phyloP scores from a whole-genome alignment of 2,888 invertebrate species.

The Drosophila differens region DNA sequence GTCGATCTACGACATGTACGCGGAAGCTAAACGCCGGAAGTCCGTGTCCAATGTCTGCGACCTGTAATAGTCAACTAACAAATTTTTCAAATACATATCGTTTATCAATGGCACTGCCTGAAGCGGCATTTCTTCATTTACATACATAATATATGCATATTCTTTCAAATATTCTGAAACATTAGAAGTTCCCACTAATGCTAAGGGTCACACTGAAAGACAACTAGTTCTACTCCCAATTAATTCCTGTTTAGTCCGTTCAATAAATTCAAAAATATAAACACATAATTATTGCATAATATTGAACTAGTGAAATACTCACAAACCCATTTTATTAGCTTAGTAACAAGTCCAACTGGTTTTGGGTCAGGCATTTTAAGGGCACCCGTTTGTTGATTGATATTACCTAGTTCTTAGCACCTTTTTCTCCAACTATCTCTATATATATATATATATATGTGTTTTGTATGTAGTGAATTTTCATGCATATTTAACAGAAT shows the following conservation, averaged over 20 bases:
- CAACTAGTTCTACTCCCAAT: slow-evolving; percentile 44
- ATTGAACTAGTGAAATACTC: not conserved
- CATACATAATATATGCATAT: slow-evolving; percentile 5
- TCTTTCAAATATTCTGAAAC: slow-evolving; percentile 19
- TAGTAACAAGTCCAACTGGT: slow-evolving; percentile 22
- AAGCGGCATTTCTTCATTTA: slow-evolving; percentile 1
- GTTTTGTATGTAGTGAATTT: slow-evolving; percentile 11
- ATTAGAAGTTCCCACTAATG: slow-evolving; percentile 22
- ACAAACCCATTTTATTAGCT: not conserved
- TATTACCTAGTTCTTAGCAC: not conserved
- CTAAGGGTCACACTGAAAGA: slow-evolving; percentile 17
- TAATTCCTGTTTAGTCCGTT: slow-evolving; percentile 19
- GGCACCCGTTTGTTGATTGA: slow-evolving; percentile 14
- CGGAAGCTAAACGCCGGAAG: slow-evolving; percentile 65
- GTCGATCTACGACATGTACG: slow-evolving; percentile 28
- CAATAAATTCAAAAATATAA: slow-evolving; percentile 32
- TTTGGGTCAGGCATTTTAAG: slow-evolving; percentile 1
- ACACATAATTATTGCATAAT: slow-evolving; percentile 1
- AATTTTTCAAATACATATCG: slow-evolving; percentile 2
- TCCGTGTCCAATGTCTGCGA: slow-evolving; percentile 23
- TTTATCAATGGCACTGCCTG: slow-evolving; percentile 24
- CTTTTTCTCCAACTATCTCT: not conserved
- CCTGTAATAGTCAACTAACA: slow-evolving; percentile 30
- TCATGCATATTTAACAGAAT: slow-evolving; percentile 47
- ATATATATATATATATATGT: not conserved